Evolutionary conservation across 2,888 invertebrate species (phyloP), one percentile per base, ranked within the genome.

Genomic region (Villa cingulata): DNA sequence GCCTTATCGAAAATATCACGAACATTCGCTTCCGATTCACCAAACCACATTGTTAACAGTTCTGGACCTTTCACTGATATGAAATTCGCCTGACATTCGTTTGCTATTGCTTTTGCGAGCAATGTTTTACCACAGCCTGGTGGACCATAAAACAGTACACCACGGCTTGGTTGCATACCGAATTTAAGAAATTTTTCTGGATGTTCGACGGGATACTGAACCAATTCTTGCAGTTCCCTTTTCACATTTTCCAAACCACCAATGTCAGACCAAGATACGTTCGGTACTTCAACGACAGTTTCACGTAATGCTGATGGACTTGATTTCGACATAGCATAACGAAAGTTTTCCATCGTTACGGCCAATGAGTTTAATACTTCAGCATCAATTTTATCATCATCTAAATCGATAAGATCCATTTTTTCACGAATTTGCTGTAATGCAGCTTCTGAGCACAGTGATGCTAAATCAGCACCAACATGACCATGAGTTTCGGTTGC

Each of bases 1-100:
- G 98, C 98, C 86, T 99, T 99, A 70, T 99, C 98, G 65, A 98
- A 99, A 59, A 99, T 95, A 70, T 98, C 98, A 58, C 98, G 79
- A 56, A 99, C 98, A 65, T 98, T 98, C 46, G 98, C 98, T 72
- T 98, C 98, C 18, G 97, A 97, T 71, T 98, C 98, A 65, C 98
- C 98, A 69, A 99, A 98, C 98, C 98, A 99, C 98, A 99, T 98
- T 43, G 98, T 99, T 50, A 98, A 78, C 56, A 98, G 74, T 68
- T 98, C 98, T 0, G 88, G 88, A 1, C 96, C 98, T 70, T 99
- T 98, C 56, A 99, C 91, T 1, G 95, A 96, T 65, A 98, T 99
- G 72, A 98, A 98, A 71, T 98, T 98, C 23, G 98, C 98, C 71
- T 98, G 98, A 64, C 98, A 99, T 71, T 98, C 98, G 68, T 98